phyloP scores from a whole-genome alignment of 2,797 vertebrate species.

The Decapterus maruadsi region DNA sequence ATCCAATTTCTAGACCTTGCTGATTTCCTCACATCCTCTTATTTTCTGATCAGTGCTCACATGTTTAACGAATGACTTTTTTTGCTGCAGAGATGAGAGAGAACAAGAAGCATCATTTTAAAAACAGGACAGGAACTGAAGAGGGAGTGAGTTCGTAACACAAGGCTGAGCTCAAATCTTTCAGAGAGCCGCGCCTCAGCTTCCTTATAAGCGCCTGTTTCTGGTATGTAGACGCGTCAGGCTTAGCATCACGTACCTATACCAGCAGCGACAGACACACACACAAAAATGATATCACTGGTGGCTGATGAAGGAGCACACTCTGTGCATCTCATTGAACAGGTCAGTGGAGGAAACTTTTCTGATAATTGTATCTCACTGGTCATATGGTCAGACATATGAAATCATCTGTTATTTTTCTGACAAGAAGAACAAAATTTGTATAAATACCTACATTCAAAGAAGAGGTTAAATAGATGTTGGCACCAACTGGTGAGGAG shows the following conservation, averaged over 20 bases:
- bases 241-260: neutral
- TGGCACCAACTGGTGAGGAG: neutral
- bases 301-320: neutral
- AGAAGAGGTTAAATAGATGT: no score
- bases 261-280: neutral
- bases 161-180: neutral
- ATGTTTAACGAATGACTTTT: neutral
- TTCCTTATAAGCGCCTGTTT: conserved; percentile 10
- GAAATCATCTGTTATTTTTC: neutral
- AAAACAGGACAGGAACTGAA: neutral
- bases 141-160: neutral
- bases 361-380: neutral
- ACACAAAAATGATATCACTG: neutral
- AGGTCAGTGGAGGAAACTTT: conserved; percentile 55
- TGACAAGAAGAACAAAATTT: neutral
- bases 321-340: neutral
- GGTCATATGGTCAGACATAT: neutral
- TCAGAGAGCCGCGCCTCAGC: conserved; percentile 13
- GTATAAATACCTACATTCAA: neutral
- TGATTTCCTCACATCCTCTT: conserved; percentile 47
- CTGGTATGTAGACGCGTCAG: neutral
- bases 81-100: neutral
- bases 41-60: conserved; percentile 12
- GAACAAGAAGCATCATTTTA: neutral
- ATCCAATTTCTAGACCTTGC: neutral